phyloP scores from a whole-genome alignment of 2,797 vertebrate species.

The Platalea minor region DNA sequence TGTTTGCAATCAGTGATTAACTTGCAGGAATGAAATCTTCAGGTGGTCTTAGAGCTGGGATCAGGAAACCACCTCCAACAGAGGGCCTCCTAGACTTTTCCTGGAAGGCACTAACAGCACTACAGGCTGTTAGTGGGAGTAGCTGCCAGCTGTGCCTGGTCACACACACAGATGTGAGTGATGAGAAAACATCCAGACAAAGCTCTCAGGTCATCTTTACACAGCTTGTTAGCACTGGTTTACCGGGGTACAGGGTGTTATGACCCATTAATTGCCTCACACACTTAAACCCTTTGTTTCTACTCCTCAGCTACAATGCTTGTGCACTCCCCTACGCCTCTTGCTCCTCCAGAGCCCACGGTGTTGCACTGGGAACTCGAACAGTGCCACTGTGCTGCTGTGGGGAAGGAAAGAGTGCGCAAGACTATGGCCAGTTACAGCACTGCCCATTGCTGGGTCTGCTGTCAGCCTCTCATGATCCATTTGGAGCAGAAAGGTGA shows the following conservation, averaged over 20 bases:
- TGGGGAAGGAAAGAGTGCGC: accelerated
- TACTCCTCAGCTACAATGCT: neutral
- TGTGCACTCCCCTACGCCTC: accelerated
- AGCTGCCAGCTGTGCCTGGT: neutral
- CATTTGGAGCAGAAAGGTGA: neutral
- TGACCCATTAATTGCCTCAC: neutral
- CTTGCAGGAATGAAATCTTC: neutral
- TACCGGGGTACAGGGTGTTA: neutral
- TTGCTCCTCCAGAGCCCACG: neutral
- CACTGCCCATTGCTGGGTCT: neutral
- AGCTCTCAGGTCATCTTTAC: neutral
- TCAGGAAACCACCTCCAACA: neutral
- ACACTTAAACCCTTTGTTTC: neutral
- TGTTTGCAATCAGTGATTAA: neutral
- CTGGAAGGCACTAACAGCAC: neutral
- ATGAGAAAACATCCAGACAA: neutral
- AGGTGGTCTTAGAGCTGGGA: neutral
- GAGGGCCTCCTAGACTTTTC: neutral
- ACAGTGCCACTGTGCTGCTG: accelerated
- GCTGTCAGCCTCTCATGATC: neutral
- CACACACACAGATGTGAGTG: neutral
- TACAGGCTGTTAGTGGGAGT: neutral
- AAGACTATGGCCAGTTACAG: neutral
- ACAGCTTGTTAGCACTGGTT: neutral
- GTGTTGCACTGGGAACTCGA: neutral